Percentiles rank a stretch among this genome's conserved stretches.
Evolutionary conservation across 2,888 invertebrate species (phyloP).

Genomic region (Matsumyia berberina): DNA sequence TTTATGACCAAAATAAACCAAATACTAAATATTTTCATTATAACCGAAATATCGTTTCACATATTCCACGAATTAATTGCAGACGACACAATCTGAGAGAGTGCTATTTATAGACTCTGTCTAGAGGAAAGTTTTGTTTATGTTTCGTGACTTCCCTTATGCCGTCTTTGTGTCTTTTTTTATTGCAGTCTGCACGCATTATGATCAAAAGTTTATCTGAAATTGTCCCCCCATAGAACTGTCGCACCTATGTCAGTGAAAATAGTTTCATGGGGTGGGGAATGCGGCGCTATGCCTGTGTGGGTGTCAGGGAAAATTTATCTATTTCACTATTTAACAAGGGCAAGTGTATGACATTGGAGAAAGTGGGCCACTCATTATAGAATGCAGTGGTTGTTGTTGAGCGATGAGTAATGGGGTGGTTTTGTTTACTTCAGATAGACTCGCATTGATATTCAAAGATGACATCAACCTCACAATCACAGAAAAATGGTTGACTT

Average conservation of each 20-base stretch:
- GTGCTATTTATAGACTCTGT: slow-evolving; percentile 20
- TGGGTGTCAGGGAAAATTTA: slow-evolving; percentile 26
- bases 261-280: background rate
- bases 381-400: background rate
- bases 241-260: slow-evolving; percentile 3
- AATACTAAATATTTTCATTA: slow-evolving; percentile 27
- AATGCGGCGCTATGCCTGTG: background rate
- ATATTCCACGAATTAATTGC: slow-evolving; percentile 25
- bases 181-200: slow-evolving; percentile 21
- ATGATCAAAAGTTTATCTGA: background rate
- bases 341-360: slow-evolving; percentile 50
- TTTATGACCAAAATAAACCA: slow-evolving; percentile 10
- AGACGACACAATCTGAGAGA: background rate
- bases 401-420: background rate
- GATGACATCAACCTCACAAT: too few species aligned
- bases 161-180: slow-evolving; percentile 19
- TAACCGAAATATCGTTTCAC: slow-evolving; percentile 1
- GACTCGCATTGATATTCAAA: too few species aligned
- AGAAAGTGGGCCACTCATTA: slow-evolving; percentile 38
- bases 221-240: background rate
- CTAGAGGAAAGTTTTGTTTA: slow-evolving; percentile 9
- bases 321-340: slow-evolving; percentile 40
- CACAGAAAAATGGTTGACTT: too few species aligned
- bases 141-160: slow-evolving; percentile 23
- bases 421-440: too few species aligned